Evolutionary conservation across 1,140 invertebrate species (phyloP), one percentile per base, ranked within the genome.

Genomic region (Eriosoma lanigerum): DNA sequence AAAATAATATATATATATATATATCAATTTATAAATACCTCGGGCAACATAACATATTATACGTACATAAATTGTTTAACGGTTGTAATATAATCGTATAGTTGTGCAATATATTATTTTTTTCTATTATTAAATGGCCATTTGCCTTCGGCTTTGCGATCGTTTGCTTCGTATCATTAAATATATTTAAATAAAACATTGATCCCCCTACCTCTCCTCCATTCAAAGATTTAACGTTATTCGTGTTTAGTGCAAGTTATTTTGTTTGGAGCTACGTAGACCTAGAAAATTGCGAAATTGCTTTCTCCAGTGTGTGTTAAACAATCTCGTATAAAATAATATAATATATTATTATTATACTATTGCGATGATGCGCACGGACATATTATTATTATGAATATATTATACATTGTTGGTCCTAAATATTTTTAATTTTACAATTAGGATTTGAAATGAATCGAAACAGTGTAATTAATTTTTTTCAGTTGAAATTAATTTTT

Each of bases 41-140:
- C 12, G 64, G 38, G 64, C 21, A 21, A 15, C 32, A 21, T n/a
- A 46, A 24, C 21, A 68, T 68, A n/a, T n/a, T 26, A 17, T 17
- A 68, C 9, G 4, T 3, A 8, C 13, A 46, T 24, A 68, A 68
- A 68, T 24, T 46, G 21, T 46, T 48, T 17, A 21, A 48, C 38
- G 3, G n/a, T 24, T 17, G 38, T 68, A 38, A 44, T 19, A 46
- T 46, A 21, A 24, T 46, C 12, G 12, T 10, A 38, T 38, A 44
- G n/a, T 66, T 6, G 12, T 21, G 38, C 38, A 46, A 46, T 66
- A 66, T 46, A 66, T 24, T 46, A 48, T 10, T 44, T 44, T 64
- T 64, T 66, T 66, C 32, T 66, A 21, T 66, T 66, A 15, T 44
- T 48, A 68, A 68, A 68, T 21, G n/a, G 13, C 21, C n/a, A n/a